Conservation (phyloP, 2,888 invertebrate genomes). For the Pheosia tremula region DNA sequence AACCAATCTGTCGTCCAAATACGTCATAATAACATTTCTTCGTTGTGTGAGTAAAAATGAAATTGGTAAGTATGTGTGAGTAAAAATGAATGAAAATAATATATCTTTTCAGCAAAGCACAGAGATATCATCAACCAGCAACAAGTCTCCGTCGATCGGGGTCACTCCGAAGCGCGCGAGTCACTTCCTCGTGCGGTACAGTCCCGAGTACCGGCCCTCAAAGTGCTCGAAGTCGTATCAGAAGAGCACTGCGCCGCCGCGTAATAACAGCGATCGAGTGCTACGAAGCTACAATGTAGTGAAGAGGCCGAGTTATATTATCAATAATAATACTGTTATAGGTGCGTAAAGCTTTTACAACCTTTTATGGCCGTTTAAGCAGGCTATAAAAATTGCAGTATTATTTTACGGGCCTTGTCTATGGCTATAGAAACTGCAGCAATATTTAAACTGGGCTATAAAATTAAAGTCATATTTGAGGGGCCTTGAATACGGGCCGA, state of each 20-base stretch:
- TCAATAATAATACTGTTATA: slow-evolving; percentile 29
- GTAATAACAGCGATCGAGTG: slow-evolving; percentile 51
- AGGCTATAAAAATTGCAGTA: no score
- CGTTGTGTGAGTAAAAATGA: no score
- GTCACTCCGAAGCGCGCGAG: slow-evolving; percentile 50
- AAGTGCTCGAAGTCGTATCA: background rate
- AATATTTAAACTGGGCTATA: no score
- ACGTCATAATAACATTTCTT: no score
- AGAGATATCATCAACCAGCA: slow-evolving; percentile 56
- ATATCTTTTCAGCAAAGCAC: slow-evolving; percentile 44
- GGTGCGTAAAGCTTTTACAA: background rate
- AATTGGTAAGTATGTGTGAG: no score
- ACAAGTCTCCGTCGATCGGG: slow-evolving; percentile 56
- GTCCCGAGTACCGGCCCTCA: slow-evolving; percentile 34
- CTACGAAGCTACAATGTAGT: slow-evolving; percentile 53
- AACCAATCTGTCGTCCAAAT: no score
- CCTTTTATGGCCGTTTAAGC: no score
- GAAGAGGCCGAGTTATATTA: slow-evolving; percentile 28
- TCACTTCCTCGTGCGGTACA: slow-evolving; percentile 35
- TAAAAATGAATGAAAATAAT: no score
- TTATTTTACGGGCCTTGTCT: no score
- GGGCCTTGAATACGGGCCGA: no score
- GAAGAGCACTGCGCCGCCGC: slow-evolving; percentile 2
- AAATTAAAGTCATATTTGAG: no score
- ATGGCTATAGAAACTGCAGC: no score